Percentiles rank a stretch among this genome's conserved stretches.
phyloP scores from a whole-genome alignment of 1,140 invertebrate species.

The Cotesia glomerata region DNA sequence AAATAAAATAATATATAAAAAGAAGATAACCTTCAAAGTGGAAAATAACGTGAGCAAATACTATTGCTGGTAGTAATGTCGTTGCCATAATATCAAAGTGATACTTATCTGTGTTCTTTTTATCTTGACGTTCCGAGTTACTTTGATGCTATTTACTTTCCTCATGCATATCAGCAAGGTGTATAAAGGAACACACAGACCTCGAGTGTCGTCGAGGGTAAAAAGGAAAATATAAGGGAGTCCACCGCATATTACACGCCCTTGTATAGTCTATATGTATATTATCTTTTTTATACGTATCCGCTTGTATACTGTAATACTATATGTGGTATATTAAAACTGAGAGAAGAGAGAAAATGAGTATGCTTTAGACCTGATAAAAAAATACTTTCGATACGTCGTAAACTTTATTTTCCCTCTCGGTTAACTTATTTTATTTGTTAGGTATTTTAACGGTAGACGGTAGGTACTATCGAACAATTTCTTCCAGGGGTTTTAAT shows the following conservation, averaged over 20 bases:
- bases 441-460: not conserved
- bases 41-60: constrained; percentile 14
- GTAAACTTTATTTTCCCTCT: constrained; percentile 7
- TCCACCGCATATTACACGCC: not conserved
- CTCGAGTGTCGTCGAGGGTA: not conserved
- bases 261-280: not conserved
- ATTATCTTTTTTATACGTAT: not conserved
- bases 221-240: constrained; percentile 2
- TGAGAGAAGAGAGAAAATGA: not conserved
- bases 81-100: constrained; percentile 8
- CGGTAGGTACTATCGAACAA: constrained; percentile 1
- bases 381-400: not conserved
- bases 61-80: not conserved
- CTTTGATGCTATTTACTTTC: constrained; percentile 7
- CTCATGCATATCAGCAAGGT: not conserved
- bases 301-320: not conserved
- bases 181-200: not conserved
- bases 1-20: not conserved
- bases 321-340: not conserved
- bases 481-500: not conserved
- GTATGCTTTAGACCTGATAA: not conserved
- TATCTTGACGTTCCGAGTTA: constrained; percentile 8
- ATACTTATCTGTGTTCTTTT: constrained; percentile 10
- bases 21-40: not conserved
- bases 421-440: not conserved